phyloP scores from a whole-genome alignment of 1,140 invertebrate species.

The Sinonovacula constricta region DNA sequence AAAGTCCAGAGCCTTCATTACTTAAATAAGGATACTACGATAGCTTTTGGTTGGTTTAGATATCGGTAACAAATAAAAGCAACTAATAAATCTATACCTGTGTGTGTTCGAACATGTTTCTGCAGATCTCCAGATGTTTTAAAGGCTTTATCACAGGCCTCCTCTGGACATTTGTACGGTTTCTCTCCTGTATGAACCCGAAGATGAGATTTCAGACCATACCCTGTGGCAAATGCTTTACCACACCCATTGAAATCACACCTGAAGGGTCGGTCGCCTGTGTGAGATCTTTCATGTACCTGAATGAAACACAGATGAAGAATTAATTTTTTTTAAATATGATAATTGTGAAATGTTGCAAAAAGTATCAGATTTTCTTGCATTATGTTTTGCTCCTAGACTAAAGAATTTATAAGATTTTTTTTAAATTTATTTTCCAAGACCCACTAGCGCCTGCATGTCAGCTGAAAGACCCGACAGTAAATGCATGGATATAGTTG shows the following conservation, averaged over 20 bases:
- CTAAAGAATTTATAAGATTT: too few relatives aligned
- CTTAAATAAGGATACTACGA: too few relatives aligned
- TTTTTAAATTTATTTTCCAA: too few relatives aligned
- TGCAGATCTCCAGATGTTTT: slow-evolving; percentile 86
- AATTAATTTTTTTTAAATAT: neutral
- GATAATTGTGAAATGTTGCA: neutral
- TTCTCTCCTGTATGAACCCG: slow-evolving; percentile 86
- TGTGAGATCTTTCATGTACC: slow-evolving; percentile 87
- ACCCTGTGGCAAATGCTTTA: slow-evolving; percentile 85
- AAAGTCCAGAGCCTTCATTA: too few relatives aligned
- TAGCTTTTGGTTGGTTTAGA: too few relatives aligned
- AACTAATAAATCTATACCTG: slow-evolving; percentile 80
- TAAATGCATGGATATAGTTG: too few relatives aligned
- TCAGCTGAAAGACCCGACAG: too few relatives aligned
- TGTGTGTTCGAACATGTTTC: slow-evolving; percentile 86
- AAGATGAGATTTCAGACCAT: slow-evolving; percentile 85
- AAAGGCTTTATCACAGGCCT: slow-evolving; percentile 82
- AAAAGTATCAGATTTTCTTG: neutral
- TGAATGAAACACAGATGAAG: slow-evolving; percentile 68
- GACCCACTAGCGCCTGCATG: too few relatives aligned
- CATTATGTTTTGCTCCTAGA: neutral
- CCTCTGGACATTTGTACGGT: slow-evolving; percentile 83
- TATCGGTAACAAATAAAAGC: too few relatives aligned
- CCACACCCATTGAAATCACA: slow-evolving; percentile 82
- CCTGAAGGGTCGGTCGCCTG: slow-evolving; percentile 85